A percentile compares a stretch with the other conserved stretches of the same genome.
Conservation (phyloP, 2,888 invertebrate species). For the Ceramica pisi region DNA sequence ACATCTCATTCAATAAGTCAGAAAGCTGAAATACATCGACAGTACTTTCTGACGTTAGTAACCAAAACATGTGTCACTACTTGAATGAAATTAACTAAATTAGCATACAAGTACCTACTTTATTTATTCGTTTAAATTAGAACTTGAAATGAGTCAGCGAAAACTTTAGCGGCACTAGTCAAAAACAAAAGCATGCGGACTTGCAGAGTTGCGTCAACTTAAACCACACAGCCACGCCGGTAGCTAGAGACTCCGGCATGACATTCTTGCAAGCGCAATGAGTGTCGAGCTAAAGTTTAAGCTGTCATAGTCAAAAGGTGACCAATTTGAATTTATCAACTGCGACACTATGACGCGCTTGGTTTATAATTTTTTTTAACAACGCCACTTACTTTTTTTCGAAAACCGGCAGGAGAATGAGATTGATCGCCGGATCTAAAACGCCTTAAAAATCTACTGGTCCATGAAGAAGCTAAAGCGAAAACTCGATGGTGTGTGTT, state of each 20-base stretch:
- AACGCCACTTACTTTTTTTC: background rate
- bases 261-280: background rate
- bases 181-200: slow-evolving; percentile 13
- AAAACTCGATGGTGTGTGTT: no score
- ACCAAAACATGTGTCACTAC: slow-evolving; percentile 28
- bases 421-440: background rate
- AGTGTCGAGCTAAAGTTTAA: background rate
- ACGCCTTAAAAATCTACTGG: no score
- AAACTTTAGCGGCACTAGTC: slow-evolving; percentile 3
- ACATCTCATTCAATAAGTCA: slow-evolving; percentile 74
- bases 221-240: background rate
- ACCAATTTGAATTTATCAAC: background rate
- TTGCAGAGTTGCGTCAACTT: background rate
- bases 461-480: no score
- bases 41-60: slow-evolving; percentile 38
- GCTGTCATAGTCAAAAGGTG: background rate
- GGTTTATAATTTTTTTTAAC: no score
- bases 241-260: background rate
- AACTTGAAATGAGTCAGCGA: slow-evolving; percentile 28
- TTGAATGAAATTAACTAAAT: slow-evolving; percentile 49
- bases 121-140: slow-evolving; percentile 18
- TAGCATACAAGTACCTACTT: slow-evolving; percentile 28
- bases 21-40: slow-evolving; percentile 53
- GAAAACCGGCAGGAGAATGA: background rate
- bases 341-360: background rate